Percentiles rank a stretch among this genome's conserved stretches.
Conservation (phyloP, 2,888 invertebrate genomes). For the Agriopis aurantiaria region DNA sequence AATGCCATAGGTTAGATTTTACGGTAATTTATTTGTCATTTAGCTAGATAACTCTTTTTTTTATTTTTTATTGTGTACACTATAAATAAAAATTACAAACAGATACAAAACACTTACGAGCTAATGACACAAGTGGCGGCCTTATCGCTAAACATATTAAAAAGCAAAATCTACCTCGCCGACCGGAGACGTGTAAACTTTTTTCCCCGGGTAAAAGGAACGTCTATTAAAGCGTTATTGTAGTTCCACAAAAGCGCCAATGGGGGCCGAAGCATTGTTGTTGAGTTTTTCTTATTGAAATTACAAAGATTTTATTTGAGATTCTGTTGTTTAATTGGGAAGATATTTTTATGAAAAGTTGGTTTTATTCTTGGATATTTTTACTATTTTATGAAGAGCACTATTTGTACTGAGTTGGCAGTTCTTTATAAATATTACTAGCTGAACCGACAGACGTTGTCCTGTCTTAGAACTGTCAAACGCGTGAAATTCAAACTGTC, state of each 20-base stretch:
- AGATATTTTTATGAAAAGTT: conserved; percentile 15
- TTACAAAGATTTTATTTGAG: conserved; percentile 32
- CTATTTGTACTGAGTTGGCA: not conserved
- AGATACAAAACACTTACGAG: no score
- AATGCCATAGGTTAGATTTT: no score
- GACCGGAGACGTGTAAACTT: conserved; percentile 2
- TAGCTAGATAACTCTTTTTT: no score
- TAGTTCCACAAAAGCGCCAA: conserved; percentile 32
- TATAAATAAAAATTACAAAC: no score
- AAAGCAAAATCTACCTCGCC: conserved; percentile 17
- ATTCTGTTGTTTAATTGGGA: conserved; percentile 21
- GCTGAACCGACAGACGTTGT: no score
- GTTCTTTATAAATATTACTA: no score
- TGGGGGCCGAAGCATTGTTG: conserved; percentile 26
- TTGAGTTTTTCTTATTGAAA: conserved; percentile 18
- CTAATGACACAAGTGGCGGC: no score
- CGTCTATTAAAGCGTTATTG: conserved; percentile 32
- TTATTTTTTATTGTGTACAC: no score
- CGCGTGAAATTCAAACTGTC: no score
- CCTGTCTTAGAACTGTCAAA: no score
- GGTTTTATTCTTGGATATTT: not conserved
- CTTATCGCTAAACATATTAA: not conserved
- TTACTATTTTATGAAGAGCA: not conserved
- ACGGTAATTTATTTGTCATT: no score
- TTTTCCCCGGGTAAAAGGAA: conserved; percentile 24